phyloP scores from a whole-genome alignment of 2,797 vertebrate species.

The Muscicapa comitata region DNA sequence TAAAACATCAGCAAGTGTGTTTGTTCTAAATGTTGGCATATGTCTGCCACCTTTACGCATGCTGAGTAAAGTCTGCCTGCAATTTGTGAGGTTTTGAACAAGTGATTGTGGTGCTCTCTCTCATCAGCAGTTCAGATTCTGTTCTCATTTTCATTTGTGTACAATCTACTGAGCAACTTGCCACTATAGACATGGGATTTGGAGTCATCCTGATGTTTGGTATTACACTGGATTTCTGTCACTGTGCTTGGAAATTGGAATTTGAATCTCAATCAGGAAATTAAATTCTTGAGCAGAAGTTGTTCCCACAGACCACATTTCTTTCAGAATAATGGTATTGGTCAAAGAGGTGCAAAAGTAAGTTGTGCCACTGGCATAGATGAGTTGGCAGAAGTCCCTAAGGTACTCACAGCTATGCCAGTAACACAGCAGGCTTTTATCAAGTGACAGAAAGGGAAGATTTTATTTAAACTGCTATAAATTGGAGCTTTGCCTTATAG shows the following conservation, averaged over 20 bases:
- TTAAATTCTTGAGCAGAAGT: neutral
- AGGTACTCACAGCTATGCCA: neutral
- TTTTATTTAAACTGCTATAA: neutral
- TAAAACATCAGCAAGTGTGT: neutral
- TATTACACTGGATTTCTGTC: neutral
- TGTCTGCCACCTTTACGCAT: neutral
- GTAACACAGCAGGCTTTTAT: neutral
- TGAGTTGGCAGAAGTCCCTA: neutral
- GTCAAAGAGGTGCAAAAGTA: neutral
- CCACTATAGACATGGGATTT: neutral
- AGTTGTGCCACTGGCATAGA: neutral
- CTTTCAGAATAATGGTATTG: neutral
- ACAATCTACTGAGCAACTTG: rapidly evolving
- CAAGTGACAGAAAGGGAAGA: neutral
- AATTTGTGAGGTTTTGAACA: neutral
- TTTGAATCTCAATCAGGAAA: neutral
- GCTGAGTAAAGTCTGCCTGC: neutral
- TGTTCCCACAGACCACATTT: neutral
- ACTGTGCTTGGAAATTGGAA: neutral
- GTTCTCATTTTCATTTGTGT: neutral
- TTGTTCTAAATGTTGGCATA: neutral
- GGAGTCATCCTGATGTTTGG: neutral
- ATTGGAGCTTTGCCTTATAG: neutral
- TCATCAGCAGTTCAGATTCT: neutral
- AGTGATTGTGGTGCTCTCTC: neutral